Evolutionary conservation across 2,113 vertebrate species (phyloP).

Genomic region (Spea bombifrons): DNA sequence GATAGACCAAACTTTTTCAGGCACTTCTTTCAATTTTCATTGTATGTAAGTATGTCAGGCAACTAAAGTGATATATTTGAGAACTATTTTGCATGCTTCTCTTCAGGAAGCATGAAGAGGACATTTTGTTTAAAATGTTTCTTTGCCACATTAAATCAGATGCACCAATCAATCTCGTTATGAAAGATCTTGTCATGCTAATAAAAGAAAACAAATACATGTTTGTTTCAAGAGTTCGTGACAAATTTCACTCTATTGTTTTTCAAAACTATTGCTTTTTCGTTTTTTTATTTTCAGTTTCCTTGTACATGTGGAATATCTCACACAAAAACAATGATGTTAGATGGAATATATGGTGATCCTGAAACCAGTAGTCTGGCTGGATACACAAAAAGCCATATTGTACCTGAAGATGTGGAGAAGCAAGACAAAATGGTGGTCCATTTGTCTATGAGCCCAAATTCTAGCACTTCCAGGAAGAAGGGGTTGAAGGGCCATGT

Average conservation of each 20-base stretch:
- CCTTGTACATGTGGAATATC: conserved; percentile 80
- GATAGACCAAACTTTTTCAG: too few relatives aligned
- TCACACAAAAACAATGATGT: conserved; percentile 80
- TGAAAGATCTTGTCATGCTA: background rate
- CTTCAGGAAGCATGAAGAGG: too few relatives aligned
- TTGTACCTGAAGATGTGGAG: conserved; percentile 74
- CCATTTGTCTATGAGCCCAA: conserved; percentile 77
- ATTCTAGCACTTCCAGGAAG: conserved; percentile 72
- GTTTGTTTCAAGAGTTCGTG: too few relatives aligned
- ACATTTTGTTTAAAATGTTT: too few relatives aligned
- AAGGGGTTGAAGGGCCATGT: conserved; percentile 71
- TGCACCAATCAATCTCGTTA: background rate
- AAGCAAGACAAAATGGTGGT: conserved; percentile 83
- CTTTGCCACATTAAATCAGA: too few relatives aligned
- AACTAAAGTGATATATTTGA: too few relatives aligned
- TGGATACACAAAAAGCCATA: conserved; percentile 75
- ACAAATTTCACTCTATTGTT: too few relatives aligned
- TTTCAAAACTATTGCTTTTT: too few relatives aligned
- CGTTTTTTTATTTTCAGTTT: conserved; percentile 60
- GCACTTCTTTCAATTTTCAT: too few relatives aligned
- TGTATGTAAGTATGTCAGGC: too few relatives aligned
- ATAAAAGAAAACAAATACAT: too few relatives aligned
- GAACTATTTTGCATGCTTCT: too few relatives aligned
- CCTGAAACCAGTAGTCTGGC: conserved; percentile 84
- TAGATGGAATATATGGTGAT: conserved; percentile 83